Conservation (phyloP, 2,113 vertebrate genomes). For the Psephotus haematonotus region DNA sequence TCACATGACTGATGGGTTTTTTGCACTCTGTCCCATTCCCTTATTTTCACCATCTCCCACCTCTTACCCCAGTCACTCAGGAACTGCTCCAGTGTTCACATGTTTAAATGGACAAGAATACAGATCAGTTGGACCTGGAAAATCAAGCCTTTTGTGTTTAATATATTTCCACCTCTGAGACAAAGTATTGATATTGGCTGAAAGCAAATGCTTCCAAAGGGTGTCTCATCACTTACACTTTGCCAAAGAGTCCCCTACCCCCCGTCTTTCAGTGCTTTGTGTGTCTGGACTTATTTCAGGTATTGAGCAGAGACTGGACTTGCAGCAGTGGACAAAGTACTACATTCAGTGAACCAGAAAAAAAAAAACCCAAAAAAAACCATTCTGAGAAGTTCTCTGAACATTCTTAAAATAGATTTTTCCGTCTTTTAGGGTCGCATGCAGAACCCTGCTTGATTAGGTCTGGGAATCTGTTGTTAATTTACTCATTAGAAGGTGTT, state of each 20-base stretch:
- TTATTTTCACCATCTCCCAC: background rate
- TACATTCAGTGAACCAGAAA: background rate
- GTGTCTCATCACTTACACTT: background rate
- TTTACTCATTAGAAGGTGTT: constrained; percentile 23
- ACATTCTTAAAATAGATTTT: constrained; percentile 48
- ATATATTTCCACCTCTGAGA: background rate
- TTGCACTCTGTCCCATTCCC: background rate
- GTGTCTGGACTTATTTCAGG: background rate
- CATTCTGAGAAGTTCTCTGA: background rate
- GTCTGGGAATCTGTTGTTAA: constrained; percentile 23
- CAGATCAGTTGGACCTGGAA: background rate
- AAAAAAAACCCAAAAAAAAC: background rate
- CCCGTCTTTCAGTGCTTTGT: background rate
- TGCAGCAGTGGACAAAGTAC: background rate
- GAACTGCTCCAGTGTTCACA: fast-evolving
- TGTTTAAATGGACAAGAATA: background rate
- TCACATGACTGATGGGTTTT: background rate
- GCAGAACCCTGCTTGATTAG: constrained; percentile 2
- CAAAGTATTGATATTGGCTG: background rate
- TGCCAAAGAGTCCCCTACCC: background rate
- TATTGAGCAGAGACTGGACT: background rate
- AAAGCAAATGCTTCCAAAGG: background rate
- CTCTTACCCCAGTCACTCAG: background rate
- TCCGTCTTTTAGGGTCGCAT: background rate
- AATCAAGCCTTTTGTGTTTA: background rate